Evolutionary conservation across 2,888 invertebrate species (phyloP), one percentile per base, ranked within the genome.

Genomic region (Tiliacea citrago): DNA sequence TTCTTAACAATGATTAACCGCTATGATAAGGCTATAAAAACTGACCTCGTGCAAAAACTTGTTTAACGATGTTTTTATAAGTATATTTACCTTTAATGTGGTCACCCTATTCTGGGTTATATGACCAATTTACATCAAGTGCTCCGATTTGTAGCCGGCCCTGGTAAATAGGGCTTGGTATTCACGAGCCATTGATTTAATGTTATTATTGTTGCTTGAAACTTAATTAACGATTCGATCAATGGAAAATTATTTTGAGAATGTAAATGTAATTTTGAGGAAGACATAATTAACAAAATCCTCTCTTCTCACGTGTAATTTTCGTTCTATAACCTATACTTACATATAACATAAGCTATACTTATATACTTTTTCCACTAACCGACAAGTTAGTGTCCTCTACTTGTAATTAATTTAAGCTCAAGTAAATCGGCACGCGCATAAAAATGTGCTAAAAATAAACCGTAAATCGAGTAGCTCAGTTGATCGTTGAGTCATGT

Each of bases 1-100:
- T 86, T 79, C 70, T 89, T 83, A 88, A 91, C 91, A 91, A 91
- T 90, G 91, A 92, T 90, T 87, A 88, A 90, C 90, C 86, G 83
- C 81, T 87, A 79, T 89, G 88, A 91, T 90, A 90, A 90, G 86
- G 75, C 86, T 83, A 89, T 91, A 92, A 92, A 88, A 90, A 87
- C 86, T 79, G 90, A 91, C 90, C 90, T 90, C 89, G 88, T 74
- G 83, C 81, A 86, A 86, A 88, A 91, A 89, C 90, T 85, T 86
- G 89, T 90, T 89, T 87, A 77, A 88, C 82, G 83, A 81, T 68
- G 75, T 81, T 65, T 81, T 85, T 84, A 83, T 78, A 78, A 78
- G 86, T 71, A 81, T 76, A 76, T 87, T 86, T 86, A 81, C 84
- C 75, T 86, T 74, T 58, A 66, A 75, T 75, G 47, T 83, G 77